A percentile compares a stretch with the other conserved stretches of the same genome.
These are phyloP conservation scores for Odontothrips loti DNA, from an alignment of 2,888 invertebrate genomes.

Conservation along the genomic window DNA sequence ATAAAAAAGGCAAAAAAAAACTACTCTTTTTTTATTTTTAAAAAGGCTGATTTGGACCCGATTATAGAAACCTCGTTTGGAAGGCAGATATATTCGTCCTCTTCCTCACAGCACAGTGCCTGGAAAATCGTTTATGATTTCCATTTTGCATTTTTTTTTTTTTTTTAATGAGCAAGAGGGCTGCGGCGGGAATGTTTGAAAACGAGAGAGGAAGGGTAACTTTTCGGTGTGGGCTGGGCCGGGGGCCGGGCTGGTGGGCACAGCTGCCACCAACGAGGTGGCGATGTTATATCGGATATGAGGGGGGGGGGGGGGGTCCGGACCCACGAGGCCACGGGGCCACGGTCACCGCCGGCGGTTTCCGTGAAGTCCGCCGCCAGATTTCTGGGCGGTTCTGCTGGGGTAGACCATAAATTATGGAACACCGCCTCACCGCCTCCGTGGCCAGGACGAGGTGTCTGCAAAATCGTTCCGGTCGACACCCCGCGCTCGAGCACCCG, in stretches of 20 bases:
- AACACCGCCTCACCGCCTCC: no score
- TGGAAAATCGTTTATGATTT: no score
- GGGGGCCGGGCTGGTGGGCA: not conserved
- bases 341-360: not conserved
- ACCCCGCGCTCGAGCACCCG: no score
- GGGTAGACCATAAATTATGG: no score
- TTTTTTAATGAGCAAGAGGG: not conserved
- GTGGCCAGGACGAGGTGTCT: no score
- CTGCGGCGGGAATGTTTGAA: not conserved
- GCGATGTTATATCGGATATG: not conserved
- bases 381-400: not conserved
- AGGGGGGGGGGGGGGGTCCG: not conserved
- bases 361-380: not conserved
- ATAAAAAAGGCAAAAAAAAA: no score
- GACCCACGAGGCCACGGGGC: not conserved
- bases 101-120: no score
- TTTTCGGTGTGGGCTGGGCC: not conserved
- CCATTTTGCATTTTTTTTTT: no score
- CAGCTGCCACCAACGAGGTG: not conserved
- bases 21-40: not conserved
- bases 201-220: not conserved
- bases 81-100: no score
- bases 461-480: no score
- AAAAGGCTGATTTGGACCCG: no score
- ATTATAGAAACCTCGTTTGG: no score